Base-by-base conservation (phyloP, 2,797 vertebrate genomes). In the Gallinago nigripennis region DNA sequence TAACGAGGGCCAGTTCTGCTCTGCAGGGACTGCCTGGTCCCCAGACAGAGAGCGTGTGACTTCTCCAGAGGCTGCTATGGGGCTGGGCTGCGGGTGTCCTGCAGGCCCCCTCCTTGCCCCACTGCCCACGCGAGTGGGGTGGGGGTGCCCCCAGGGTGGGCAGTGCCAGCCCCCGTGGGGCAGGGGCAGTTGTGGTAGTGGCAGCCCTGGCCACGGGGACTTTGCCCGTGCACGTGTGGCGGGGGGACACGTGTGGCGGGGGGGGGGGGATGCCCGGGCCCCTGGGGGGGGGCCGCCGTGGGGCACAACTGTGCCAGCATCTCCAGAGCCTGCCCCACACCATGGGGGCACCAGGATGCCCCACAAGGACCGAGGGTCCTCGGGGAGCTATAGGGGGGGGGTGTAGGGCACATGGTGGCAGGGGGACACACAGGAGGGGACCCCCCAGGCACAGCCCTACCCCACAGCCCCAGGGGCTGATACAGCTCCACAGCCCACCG, bases 101-200 rank as follows among this genome's bases (percentile, higher is more conserved):
- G 3, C 7, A 12, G 16, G 27, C 6, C 9, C 23, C 46, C 45
- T 46, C 33, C 33, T 11, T 43, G 3, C 43, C n/a, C 25, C 48
- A 1, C 68, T 48, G 56, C 6, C 51, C 53, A 14, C 4, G 41
- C 1, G 2, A 1, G 35, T 15, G 28, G 8, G 37, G 17, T 10
- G 23, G 25, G 39, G 21, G 16, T 21, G 30, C 28, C 35, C 45
- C 3, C 4, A 12, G 39, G 20, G 5, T 2, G 37, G n/a, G 71
- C 30, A 53, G n/a, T 2, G 54, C 41, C 60, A 4, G 35, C 28
- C 11, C 30, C n/a, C 77, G 15, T 13, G 5, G 28, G 61, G 56
- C 41, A 17, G 37, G n/a, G 33, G 6, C 2, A 16, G 54, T n/a
- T 25, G 19, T 39, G 16, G 78, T 14, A 4, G 61, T 2, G 19